Conservation (phyloP, 2,888 invertebrate genomes). For the Diaprepes abbreviatus region DNA sequence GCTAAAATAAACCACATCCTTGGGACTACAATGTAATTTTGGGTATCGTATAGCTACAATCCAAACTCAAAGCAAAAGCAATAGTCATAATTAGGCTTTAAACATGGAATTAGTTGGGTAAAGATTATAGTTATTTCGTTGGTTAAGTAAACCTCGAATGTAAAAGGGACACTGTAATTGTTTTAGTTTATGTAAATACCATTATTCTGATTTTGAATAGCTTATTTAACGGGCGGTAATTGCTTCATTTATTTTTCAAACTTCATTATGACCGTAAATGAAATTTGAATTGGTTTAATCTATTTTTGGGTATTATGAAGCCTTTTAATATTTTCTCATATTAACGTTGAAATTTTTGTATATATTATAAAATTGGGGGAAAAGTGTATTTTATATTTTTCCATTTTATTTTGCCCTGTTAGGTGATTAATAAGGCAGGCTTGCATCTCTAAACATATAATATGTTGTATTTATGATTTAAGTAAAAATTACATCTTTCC, state of each 20-base stretch:
- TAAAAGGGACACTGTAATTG: conserved; percentile 26
- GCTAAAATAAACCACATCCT: conserved; percentile 18
- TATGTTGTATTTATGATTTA: no score
- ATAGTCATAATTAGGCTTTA: conserved; percentile 51
- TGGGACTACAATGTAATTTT: conserved; percentile 12
- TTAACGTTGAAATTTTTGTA: no score
- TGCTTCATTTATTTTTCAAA: neutral
- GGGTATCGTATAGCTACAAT: conserved; percentile 32
- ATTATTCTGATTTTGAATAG: neutral
- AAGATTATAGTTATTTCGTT: conserved; percentile 44
- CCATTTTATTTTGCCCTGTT: no score
- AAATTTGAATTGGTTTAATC: no score
- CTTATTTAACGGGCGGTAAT: neutral
- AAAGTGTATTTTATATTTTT: no score
- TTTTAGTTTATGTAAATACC: conserved; percentile 25
- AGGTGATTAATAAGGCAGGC: no score
- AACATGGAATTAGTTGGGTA: conserved; percentile 50
- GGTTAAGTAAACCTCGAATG: conserved; percentile 12
- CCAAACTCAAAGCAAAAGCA: conserved; percentile 40
- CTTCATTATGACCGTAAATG: no score
- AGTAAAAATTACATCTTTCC: no score
- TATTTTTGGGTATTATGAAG: no score
- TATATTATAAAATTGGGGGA: no score
- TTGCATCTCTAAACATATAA: no score
- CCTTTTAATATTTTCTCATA: no score